phyloP scores from a whole-genome alignment of 2,888 invertebrate species.

The Lamproptera curius region DNA sequence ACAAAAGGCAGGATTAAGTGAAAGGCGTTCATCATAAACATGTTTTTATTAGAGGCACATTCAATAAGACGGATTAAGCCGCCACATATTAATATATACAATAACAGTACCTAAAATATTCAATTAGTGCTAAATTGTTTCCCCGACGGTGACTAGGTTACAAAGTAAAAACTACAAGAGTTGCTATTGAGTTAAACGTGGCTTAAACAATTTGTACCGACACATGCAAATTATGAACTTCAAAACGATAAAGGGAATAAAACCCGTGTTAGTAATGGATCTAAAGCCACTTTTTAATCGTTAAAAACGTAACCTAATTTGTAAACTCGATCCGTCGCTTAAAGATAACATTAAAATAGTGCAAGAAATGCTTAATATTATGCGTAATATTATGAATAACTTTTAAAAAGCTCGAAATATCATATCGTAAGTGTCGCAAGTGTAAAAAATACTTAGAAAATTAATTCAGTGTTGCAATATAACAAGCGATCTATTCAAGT shows the following conservation, averaged over 20 bases:
- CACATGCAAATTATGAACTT: constrained; percentile 1
- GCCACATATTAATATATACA: constrained; percentile 47
- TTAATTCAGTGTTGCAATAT: constrained; percentile 40
- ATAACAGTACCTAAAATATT: constrained; percentile 32
- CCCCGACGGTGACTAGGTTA: constrained; percentile 57
- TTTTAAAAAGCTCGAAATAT: constrained; percentile 49
- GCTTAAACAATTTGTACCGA: constrained; percentile 13
- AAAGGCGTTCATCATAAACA: constrained; percentile 46
- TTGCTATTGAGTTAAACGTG: constrained; percentile 25
- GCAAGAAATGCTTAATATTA: constrained; percentile 35
- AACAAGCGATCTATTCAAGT: constrained; percentile 11
- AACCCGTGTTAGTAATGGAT: not conserved
- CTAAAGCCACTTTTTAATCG: constrained; percentile 18
- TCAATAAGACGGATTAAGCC: constrained; percentile 51
- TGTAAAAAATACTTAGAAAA: constrained; percentile 32
- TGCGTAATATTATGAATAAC: constrained; percentile 22
- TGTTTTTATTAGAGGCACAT: constrained; percentile 71
- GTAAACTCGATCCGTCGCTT: constrained; percentile 36
- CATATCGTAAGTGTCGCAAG: constrained; percentile 43
- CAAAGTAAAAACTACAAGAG: constrained; percentile 41
- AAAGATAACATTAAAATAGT: constrained; percentile 40
- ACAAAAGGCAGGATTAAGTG: constrained; percentile 23
- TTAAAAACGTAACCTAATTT: constrained; percentile 42
- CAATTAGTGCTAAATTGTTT: constrained; percentile 41
- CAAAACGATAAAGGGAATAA: too few relatives aligned